These are phyloP conservation scores for Brachyrhaphis roseni DNA, from an alignment of 2,797 vertebrate genomes.

Conservation along the genomic window DNA sequence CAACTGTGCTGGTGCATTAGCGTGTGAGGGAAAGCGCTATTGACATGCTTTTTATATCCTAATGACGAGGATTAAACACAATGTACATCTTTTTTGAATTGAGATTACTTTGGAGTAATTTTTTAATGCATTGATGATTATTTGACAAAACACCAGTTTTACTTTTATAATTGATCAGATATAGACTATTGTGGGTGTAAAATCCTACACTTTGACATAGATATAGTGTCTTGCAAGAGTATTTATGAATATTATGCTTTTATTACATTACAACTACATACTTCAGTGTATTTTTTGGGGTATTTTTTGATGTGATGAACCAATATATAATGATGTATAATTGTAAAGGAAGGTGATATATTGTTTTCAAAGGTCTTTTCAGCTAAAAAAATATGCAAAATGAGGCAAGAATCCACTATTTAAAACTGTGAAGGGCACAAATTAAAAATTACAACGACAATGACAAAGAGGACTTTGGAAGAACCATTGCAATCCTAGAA, in stretches of 20 bases:
- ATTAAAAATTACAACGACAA: background rate
- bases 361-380: background rate
- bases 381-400: too few relatives aligned
- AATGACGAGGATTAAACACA: constrained; percentile 13
- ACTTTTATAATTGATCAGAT: constrained; percentile 18
- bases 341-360: background rate
- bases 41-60: constrained; percentile 34
- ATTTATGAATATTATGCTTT: background rate
- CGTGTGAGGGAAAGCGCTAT: constrained; percentile 2
- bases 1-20: constrained; percentile 13
- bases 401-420: background rate
- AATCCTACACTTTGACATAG: background rate
- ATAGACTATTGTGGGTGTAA: background rate
- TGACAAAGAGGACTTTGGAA: background rate
- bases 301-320: background rate
- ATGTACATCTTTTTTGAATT: background rate
- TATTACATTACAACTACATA: background rate
- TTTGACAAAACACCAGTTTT: constrained; percentile 17
- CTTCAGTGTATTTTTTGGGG: background rate
- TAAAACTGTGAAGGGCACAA: background rate
- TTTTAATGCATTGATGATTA: background rate
- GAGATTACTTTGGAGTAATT: background rate
- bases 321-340: too few relatives aligned
- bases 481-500: background rate
- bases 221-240: background rate